Conservation (phyloP, 1,140 invertebrate species). For the Dinoponera quadriceps region DNA sequence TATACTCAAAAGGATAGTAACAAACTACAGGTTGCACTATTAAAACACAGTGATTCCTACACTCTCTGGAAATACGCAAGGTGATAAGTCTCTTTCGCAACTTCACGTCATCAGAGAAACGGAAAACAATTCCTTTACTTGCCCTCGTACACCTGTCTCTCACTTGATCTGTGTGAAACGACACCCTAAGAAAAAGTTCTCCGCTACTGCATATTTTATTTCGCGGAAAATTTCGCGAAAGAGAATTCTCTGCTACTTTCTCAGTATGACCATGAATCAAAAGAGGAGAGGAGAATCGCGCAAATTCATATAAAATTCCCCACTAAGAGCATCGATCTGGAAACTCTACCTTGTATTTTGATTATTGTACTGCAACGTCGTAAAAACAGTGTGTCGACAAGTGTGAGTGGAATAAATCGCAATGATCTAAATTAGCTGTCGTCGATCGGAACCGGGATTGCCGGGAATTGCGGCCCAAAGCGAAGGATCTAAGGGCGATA, state of each 20-base stretch:
- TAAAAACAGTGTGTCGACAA: constrained; percentile 15
- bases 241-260: constrained; percentile 12
- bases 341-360: constrained; percentile 31
- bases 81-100: constrained; percentile 44
- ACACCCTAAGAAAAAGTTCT: neutral
- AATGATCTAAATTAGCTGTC: constrained; percentile 11
- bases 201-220: neutral
- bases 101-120: too few relatives aligned
- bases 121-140: constrained; percentile 38
- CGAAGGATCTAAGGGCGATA: neutral
- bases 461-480: neutral
- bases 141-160: constrained; percentile 12
- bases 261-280: constrained; percentile 2
- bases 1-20: constrained; percentile 41
- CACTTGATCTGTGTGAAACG: constrained; percentile 12
- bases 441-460: neutral
- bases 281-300: neutral
- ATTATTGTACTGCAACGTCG: constrained; percentile 41
- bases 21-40: constrained; percentile 45
- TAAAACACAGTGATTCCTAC: constrained; percentile 51
- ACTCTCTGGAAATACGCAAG: constrained; percentile 46
- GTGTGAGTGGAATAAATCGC: constrained; percentile 26
- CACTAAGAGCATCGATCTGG: constrained; percentile 9
- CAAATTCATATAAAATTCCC: constrained; percentile 35
- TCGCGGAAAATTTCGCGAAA: constrained; percentile 8